phyloP scores from a whole-genome alignment of 2,113 vertebrate species.

The Smithornis capensis region DNA sequence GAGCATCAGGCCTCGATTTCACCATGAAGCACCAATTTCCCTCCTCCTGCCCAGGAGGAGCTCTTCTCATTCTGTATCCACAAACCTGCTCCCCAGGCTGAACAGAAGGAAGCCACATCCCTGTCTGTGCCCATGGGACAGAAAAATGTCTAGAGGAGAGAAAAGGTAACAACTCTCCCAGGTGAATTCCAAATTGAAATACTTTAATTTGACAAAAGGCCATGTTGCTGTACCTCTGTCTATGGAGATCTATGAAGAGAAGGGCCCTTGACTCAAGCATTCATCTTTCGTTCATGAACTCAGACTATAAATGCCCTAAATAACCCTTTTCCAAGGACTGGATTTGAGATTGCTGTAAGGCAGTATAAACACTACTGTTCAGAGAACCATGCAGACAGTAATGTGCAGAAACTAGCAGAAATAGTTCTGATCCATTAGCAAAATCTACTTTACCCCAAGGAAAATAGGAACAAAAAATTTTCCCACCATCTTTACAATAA shows the following conservation, averaged over 20 bases:
- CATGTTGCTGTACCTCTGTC: accelerated
- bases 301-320: background rate
- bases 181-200: background rate
- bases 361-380: background rate
- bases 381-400: background rate
- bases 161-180: background rate
- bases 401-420: background rate
- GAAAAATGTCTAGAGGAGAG: background rate
- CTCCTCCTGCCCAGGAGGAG: background rate
- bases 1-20: background rate
- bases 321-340: background rate
- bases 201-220: background rate
- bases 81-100: background rate
- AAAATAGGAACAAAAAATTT: background rate
- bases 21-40: background rate
- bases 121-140: accelerated
- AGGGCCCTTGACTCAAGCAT: background rate
- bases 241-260: background rate
- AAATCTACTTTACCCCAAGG: background rate
- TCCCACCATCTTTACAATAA: background rate
- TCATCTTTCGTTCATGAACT: background rate
- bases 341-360: background rate
- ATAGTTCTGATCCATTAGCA: background rate
- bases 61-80: background rate
- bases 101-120: background rate